These are phyloP conservation scores for Chromis chromis DNA, from an alignment of 2,797 vertebrate genomes.

Conservation along the genomic window DNA sequence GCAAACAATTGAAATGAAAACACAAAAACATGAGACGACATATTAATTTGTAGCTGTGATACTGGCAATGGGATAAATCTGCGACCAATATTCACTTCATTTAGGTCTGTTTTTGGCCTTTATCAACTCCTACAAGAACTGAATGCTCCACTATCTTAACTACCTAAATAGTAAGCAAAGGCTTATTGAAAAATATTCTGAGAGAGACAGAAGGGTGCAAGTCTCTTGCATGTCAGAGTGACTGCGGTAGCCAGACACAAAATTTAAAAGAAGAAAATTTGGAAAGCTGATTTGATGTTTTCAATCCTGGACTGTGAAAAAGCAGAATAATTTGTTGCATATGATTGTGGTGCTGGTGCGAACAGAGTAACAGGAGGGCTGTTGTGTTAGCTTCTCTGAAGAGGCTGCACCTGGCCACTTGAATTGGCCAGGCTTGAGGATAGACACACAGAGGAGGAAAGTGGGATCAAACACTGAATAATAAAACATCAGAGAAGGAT, in stretches of 20 bases:
- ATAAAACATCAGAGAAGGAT: constrained; percentile 59
- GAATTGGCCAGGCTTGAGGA: constrained; percentile 47
- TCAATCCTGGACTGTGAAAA: constrained; percentile 52
- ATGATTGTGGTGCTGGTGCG: constrained; percentile 47
- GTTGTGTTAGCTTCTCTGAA: constrained; percentile 58
- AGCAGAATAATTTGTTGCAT: constrained; percentile 53
- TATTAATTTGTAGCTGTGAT: no score
- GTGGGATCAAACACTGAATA: constrained; percentile 66
- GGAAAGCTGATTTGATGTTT: constrained; percentile 48
- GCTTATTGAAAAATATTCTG: constrained; percentile 17
- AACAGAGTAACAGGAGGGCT: constrained; percentile 50
- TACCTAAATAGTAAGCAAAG: background rate
- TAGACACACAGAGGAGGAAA: constrained; percentile 42
- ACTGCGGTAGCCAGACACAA: background rate
- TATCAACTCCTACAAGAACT: background rate
- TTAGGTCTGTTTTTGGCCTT: background rate
- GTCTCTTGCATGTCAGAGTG: background rate
- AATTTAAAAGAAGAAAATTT: constrained; percentile 34
- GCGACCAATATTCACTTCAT: background rate
- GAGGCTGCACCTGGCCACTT: constrained; percentile 75
- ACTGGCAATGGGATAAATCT: no score
- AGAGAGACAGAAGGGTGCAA: constrained; percentile 2
- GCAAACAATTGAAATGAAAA: no score
- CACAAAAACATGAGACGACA: no score
- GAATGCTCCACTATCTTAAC: background rate